These are phyloP conservation scores for Rhingia rostrata DNA, from an alignment of 2,888 invertebrate species.

Conservation along the genomic window DNA sequence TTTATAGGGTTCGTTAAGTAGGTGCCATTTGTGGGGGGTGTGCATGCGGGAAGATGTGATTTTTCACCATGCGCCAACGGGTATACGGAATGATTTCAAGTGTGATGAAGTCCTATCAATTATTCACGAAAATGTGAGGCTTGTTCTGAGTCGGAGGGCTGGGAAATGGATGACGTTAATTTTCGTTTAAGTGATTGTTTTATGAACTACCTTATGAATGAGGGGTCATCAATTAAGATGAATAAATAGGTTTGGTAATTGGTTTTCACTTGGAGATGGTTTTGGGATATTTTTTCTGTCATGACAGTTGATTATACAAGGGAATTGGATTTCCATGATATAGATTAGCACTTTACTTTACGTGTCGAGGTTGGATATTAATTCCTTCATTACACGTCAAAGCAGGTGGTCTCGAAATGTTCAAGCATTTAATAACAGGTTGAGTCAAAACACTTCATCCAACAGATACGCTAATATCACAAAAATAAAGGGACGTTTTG, in stretches of 20 bases:
- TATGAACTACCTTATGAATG: constrained; percentile 46
- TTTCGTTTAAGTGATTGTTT: constrained; percentile 59
- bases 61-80: constrained; percentile 37
- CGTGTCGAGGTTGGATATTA: too few relatives aligned
- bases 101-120: constrained; percentile 59
- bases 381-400: too few relatives aligned
- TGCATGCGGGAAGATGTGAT: constrained; percentile 49
- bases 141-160: background rate
- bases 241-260: background rate
- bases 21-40: constrained; percentile 60
- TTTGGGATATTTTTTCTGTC: background rate
- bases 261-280: background rate
- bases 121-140: constrained; percentile 39
- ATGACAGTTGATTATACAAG: too few relatives aligned
- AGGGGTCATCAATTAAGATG: constrained; percentile 37
- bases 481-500: too few relatives aligned
- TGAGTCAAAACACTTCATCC: too few relatives aligned
- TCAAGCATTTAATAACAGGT: too few relatives aligned
- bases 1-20: constrained; percentile 72
- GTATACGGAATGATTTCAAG: constrained; percentile 36
- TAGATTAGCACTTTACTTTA: too few relatives aligned
- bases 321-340: too few relatives aligned
- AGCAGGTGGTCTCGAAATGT: too few relatives aligned
- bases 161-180: constrained; percentile 53
- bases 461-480: too few relatives aligned